Evolutionary conservation across 1,140 invertebrate genomes (phyloP), one percentile per base, ranked within the genome.

Genomic region (Meloidogyne floridensis): DNA sequence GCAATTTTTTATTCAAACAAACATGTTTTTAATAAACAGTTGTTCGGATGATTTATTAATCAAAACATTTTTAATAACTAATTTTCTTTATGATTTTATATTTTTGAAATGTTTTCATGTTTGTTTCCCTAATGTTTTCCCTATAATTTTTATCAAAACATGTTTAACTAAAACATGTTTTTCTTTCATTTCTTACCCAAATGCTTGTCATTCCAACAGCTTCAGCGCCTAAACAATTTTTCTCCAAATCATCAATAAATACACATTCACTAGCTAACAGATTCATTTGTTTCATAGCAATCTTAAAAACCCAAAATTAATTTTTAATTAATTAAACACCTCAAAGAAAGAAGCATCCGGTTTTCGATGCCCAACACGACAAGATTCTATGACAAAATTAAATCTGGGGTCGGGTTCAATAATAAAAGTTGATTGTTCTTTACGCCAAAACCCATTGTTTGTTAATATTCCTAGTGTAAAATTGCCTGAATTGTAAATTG

Each of bases 161-260:
- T 20, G 5, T 9, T 13, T 13, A 32, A 32, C 2, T 32, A 32
- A 32, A 32, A 32, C 32, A 32, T 32, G 32, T 32, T 32, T 32
- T 2, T 32, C 32, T 32, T 2, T 32, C 32, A 32, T 32, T 32
- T 32, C 32, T 54, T 73, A 80, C 80, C 75, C 74, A 75, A 77
- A 81, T 80, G 32, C 72, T 70, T 54, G 43, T 53, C 7, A 81
- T 81, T 15, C 83, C 83, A 51, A 85, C 56, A 53, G 70, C 72
- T 71, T 85, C 83, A n/a, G 83, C 83, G 0, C 83, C 83, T 18
- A 86, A 51, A 70, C 83, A 84, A 59, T 84, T 84, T 6, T n/a
- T 76, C 51, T 80, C 75, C 18, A 85, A 75, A 72, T 84, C 83
- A 73, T 84, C 83, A 13, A 84, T 72, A 81, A 84, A 84, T 18